Conservation (phyloP, 2,797 vertebrate species). For the Mus caroli region DNA sequence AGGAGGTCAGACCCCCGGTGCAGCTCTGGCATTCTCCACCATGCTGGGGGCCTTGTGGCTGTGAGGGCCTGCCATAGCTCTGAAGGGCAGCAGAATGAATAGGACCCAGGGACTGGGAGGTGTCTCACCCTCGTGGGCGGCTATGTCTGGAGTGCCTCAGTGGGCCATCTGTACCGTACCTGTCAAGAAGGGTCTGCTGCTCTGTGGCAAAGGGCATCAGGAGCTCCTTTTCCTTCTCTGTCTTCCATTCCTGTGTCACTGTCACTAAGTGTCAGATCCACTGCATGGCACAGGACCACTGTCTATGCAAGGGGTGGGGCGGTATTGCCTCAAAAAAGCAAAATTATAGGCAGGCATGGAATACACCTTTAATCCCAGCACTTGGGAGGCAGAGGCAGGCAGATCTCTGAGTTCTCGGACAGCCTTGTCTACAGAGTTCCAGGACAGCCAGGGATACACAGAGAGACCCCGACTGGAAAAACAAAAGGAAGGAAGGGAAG, state of each 20-base stretch:
- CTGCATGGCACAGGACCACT: not conserved
- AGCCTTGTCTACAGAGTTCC: not conserved
- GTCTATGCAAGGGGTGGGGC: too few relatives aligned
- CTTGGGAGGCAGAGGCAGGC: too few relatives aligned
- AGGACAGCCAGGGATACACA: not conserved
- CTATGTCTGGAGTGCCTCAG: not conserved
- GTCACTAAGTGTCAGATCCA: not conserved
- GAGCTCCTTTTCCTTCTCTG: not conserved
- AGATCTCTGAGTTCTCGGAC: not conserved
- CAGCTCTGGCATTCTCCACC: rapidly evolving
- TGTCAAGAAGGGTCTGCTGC: not conserved
- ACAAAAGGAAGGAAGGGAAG: rapidly evolving
- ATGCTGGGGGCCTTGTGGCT: not conserved
- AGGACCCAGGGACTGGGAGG: not conserved
- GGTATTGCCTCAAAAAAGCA: not conserved
- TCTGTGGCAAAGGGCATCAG: not conserved
- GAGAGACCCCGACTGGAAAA: not conserved
- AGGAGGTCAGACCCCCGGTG: rapidly evolving
- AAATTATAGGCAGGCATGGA: not conserved
- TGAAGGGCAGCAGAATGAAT: not conserved
- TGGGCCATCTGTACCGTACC: not conserved
- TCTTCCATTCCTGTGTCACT: not conserved
- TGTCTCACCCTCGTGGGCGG: too few relatives aligned
- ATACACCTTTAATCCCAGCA: not conserved
- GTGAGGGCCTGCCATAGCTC: not conserved